Percentiles rank a stretch among this genome's conserved stretches.
These are phyloP conservation scores for Gadopsis marmoratus DNA, from an alignment of 2,797 vertebrate genomes.

Conservation along the genomic window DNA sequence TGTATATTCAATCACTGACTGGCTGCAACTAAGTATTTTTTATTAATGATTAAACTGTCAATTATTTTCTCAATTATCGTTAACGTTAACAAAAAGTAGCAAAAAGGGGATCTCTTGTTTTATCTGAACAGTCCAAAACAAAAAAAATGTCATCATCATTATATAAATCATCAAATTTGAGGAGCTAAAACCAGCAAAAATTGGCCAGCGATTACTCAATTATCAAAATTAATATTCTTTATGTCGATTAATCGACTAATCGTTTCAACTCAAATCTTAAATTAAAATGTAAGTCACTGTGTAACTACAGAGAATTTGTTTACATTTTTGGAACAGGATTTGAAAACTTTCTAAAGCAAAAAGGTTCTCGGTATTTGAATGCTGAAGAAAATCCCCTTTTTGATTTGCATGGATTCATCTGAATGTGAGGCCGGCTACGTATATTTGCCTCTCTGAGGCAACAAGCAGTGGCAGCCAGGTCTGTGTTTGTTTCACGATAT, in stretches of 20 bases:
- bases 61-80: not conserved
- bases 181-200: not conserved
- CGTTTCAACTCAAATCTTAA: slow-evolving; percentile 16
- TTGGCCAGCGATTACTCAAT: not conserved
- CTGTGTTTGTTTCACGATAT: slow-evolving; percentile 44
- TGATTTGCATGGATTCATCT: slow-evolving; percentile 44
- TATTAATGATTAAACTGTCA: not conserved
- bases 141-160: not conserved
- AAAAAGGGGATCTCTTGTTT: not conserved
- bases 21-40: not conserved
- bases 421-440: slow-evolving; percentile 18
- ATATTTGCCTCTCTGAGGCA: slow-evolving; percentile 6
- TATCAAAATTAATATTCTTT: slow-evolving; percentile 6
- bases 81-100: not conserved
- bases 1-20: not conserved
- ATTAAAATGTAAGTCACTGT: slow-evolving; percentile 18
- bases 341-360: slow-evolving; percentile 38
- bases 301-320: not conserved
- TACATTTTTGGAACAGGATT: slow-evolving; percentile 17
- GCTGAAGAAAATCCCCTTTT: slow-evolving; percentile 56
- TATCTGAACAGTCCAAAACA: not conserved
- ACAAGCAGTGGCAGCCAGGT: slow-evolving; percentile 32
- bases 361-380: slow-evolving; percentile 30
- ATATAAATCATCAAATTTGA: not conserved
- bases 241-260: not conserved